Conservation (phyloP, 92 coral and sea anemone genomes). For the Porites evermanni region DNA sequence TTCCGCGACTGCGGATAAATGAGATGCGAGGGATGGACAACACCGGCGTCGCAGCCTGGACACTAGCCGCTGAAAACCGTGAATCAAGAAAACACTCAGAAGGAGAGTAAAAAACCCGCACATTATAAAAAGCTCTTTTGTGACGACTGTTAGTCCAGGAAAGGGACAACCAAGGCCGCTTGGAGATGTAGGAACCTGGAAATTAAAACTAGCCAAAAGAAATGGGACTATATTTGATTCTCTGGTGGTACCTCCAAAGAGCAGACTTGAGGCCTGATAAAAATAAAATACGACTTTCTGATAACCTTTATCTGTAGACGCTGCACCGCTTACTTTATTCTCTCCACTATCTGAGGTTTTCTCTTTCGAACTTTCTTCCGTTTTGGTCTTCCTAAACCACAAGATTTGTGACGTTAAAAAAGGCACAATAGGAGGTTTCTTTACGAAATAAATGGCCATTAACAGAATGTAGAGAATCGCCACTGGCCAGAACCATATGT, state of each 20-base stretch:
- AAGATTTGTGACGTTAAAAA: constrained; percentile 43
- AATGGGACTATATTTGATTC: constrained; percentile 30
- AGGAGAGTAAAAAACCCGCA: constrained; percentile 53
- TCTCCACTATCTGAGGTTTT: background rate
- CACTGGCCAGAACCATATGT: constrained; percentile 78
- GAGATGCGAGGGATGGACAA: constrained; percentile 52
- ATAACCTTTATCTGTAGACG: constrained; percentile 39
- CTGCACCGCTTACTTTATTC: constrained; percentile 17
- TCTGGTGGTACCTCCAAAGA: constrained; percentile 51
- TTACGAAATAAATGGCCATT: constrained; percentile 53
- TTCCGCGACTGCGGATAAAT: constrained; percentile 67
- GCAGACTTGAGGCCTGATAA: constrained; percentile 74
- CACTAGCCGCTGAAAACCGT: constrained; percentile 34
- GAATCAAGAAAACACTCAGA: constrained; percentile 50
- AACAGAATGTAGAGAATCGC: constrained; percentile 39
- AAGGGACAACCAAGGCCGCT: constrained; percentile 68
- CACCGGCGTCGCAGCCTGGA: constrained; percentile 19
- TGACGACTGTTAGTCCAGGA: constrained; percentile 66
- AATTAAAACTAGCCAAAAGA: constrained; percentile 52
- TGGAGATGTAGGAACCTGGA: constrained; percentile 23
- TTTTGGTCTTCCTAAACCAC: constrained; percentile 54
- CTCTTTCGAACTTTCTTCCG: constrained; percentile 1
- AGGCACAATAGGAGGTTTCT: constrained; percentile 63
- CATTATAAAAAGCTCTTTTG: constrained; percentile 67
- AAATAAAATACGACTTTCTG: constrained; percentile 75